Base-by-base conservation (phyloP, 2,113 vertebrate species). In the Microcebus jonahi region DNA sequence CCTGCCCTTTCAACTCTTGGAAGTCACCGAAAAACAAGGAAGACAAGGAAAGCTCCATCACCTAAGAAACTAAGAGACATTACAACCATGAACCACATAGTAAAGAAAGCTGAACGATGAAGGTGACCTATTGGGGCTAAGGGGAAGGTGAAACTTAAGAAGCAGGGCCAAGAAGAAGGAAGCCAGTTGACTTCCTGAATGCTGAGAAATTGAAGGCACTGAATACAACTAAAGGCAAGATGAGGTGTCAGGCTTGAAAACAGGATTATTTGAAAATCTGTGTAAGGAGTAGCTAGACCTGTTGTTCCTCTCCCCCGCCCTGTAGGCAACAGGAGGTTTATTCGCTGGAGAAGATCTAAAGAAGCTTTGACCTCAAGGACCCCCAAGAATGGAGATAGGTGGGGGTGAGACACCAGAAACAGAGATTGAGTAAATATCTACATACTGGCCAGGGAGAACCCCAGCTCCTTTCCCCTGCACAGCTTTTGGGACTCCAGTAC, bases 41-140 rank as follows among this genome's bases (percentile, higher is more conserved):
- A 57, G 34, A 70, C 39, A 50, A 94, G 31, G 20, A 77, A 81
- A 55, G 36, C 8, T 39, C 55, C 15, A 84, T 50, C 29, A 13
- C 53, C 53, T 80, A n/a, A 70, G 89, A 96, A 89, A 80, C 23
- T 65, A 53, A 79, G 42, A 81, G 89, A 71, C n/a, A 86, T 45
- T 17, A 12, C 76, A 77, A 8, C 53, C 27, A 9, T 21, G 42
- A 76, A 70, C 59, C 76, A 53, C 29, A 42, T 8, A 10, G 59
- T 63, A 61, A 27, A 82, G 45, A 79, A 12, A 91, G n/a, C 77
- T n/a, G 14, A 92, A 42, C 67, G 59, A 34, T 81, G 34, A 20
- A 57, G 15, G 61, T n/a, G 53, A 27, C 29, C 55, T 34, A n/a
- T 3, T 39, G 70, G 42, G 55, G 36, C 50, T 77, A 18, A 94